Percentiles rank a stretch among this genome's conserved stretches.
Evolutionary conservation across 2,113 vertebrate species (phyloP).

Genomic region (Malurus alboscapulatus): DNA sequence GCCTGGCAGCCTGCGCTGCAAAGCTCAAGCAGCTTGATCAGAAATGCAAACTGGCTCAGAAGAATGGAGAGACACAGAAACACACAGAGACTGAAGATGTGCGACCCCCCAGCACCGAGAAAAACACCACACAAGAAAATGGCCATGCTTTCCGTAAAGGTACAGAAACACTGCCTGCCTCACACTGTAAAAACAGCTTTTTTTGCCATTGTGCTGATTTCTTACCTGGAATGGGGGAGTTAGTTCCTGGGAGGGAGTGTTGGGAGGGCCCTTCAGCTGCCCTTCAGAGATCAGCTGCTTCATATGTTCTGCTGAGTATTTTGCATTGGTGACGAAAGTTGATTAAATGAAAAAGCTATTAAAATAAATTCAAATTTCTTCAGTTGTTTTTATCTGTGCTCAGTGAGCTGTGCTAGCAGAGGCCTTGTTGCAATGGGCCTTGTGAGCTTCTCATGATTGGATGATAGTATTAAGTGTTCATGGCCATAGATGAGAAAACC

Average conservation of each 20-base stretch:
- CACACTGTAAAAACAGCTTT: background rate
- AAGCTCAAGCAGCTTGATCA: constrained; percentile 97
- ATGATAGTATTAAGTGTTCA: background rate
- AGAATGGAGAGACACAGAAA: constrained; percentile 75
- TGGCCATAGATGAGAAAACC: background rate
- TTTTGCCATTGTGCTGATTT: background rate
- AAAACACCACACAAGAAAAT: constrained; percentile 74
- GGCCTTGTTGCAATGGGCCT: background rate
- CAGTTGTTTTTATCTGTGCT: background rate
- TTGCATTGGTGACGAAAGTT: background rate
- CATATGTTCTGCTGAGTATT: background rate
- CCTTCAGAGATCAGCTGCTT: background rate
- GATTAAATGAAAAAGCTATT: background rate
- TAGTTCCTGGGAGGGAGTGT: background rate
- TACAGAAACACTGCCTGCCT: constrained; percentile 7
- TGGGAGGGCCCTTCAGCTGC: background rate
- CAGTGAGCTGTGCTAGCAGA: background rate
- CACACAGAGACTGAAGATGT: constrained; percentile 73
- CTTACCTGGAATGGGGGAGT: background rate
- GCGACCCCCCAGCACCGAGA: constrained; percentile 75
- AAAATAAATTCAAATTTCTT: background rate
- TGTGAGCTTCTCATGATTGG: background rate
- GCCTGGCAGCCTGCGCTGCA: constrained; percentile 92
- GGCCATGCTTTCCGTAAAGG: constrained; percentile 81
- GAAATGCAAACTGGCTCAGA: constrained; percentile 85